Evolutionary conservation across 1,140 invertebrate genomes (phyloP).

Genomic region (Ostrea edulis): DNA sequence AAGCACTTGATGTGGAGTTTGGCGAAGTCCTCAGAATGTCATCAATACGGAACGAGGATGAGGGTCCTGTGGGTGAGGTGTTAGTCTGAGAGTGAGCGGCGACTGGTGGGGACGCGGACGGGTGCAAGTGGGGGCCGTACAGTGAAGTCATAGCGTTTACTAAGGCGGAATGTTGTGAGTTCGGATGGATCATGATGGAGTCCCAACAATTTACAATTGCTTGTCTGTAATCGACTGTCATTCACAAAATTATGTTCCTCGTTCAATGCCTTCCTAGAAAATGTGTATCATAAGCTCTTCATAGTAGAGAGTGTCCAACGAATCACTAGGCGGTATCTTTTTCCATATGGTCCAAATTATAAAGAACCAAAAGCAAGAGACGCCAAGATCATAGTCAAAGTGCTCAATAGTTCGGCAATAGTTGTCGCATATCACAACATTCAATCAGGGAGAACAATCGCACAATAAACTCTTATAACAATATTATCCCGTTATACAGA

Average conservation of each 20-base stretch:
- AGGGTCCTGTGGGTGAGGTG: conserved; percentile 42
- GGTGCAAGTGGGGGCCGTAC: conserved; percentile 43
- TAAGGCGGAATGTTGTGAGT: neutral
- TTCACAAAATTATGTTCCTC: conserved; percentile 20
- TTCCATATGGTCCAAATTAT: neutral
- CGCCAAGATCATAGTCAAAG: neutral
- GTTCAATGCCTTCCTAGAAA: neutral
- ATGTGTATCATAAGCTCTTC: neutral
- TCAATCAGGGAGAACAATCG: conserved; percentile 16
- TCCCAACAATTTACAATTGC: neutral
- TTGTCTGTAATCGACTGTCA: neutral
- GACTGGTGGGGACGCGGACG: neutral
- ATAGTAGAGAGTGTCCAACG: neutral
- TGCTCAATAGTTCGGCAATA: neutral
- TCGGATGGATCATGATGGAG: conserved; percentile 17
- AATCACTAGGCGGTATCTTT: neutral
- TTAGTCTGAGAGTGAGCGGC: conserved; percentile 19
- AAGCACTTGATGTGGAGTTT: conserved; percentile 23
- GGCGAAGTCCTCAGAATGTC: conserved; percentile 67
- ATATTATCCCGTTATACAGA: conserved; percentile 24
- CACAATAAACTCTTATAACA: neutral
- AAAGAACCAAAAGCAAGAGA: neutral
- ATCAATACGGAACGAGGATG: conserved; percentile 69
- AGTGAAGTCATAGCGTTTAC: conserved; percentile 17
- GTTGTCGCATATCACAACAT: conserved; percentile 27